Conservation (phyloP, 2,888 invertebrate species). For the Carcina quercana region DNA sequence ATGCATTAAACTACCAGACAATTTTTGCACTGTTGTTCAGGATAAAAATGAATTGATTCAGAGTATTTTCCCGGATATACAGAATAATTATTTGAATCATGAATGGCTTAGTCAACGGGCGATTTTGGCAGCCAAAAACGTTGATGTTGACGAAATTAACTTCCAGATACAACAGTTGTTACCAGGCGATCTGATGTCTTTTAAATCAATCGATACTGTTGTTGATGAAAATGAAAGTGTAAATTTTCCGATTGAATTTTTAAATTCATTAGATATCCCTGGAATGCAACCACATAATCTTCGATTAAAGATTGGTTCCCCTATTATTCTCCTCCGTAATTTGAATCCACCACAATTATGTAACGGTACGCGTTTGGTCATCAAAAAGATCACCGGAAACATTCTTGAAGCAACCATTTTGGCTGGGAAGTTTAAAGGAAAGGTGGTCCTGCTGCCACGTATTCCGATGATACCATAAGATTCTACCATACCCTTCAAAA, state of each 20-base stretch:
- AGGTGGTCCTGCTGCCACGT: constrained; percentile 15
- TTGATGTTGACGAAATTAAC: background rate
- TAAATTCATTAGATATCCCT: constrained; percentile 28
- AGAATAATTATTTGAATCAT: background rate
- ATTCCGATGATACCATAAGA: constrained; percentile 18
- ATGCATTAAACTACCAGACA: too few species aligned
- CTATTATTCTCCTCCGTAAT: constrained; percentile 27
- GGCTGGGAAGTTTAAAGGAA: constrained; percentile 15
- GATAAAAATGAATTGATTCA: background rate
- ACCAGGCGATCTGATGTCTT: background rate
- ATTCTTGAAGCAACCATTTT: constrained; percentile 16
- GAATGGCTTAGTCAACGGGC: background rate
- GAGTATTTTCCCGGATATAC: background rate
- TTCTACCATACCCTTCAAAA: constrained; percentile 14
- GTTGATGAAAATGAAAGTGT: constrained; percentile 22
- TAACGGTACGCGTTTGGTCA: constrained; percentile 18
- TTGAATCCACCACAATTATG: constrained; percentile 20
- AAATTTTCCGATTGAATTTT: constrained; percentile 31
- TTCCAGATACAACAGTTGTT: background rate
- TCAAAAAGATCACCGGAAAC: constrained; percentile 19
- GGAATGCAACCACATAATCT: constrained; percentile 25
- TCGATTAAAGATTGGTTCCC: constrained; percentile 24
- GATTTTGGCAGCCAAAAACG: background rate
- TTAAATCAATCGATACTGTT: constrained; percentile 20
- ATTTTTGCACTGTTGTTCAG: constrained; percentile 12